Evolutionary conservation across 2,113 vertebrate genomes (phyloP).

Genomic region (cat (Felis catus)): DNA sequence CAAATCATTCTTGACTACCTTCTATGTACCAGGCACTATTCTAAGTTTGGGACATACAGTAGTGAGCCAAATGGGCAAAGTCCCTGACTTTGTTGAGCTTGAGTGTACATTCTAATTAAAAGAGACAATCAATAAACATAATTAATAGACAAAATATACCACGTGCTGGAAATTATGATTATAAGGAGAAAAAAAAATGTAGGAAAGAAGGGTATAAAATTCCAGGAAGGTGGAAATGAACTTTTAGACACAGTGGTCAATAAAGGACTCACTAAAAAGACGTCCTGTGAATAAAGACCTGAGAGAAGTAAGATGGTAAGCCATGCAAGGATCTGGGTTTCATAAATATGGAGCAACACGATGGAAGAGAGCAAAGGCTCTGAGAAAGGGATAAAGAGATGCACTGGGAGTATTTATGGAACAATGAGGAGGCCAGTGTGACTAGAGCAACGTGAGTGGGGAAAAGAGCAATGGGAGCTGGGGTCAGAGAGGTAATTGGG

Average conservation of each 20-base stretch:
- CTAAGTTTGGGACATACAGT: not conserved
- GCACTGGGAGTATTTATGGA: not conserved
- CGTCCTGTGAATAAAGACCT: not conserved
- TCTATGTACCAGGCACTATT: not conserved
- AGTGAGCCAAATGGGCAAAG: not conserved
- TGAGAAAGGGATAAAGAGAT: not conserved
- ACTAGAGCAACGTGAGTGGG: not conserved
- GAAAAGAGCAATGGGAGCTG: not conserved
- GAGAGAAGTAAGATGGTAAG: not conserved
- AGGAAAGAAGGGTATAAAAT: not conserved
- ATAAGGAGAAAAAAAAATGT: not conserved
- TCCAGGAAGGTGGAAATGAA: not conserved
- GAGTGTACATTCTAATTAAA: slow-evolving; percentile 1
- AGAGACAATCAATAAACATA: slow-evolving; percentile 1
- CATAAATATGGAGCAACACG: not conserved
- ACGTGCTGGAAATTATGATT: not conserved
- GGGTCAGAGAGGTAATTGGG: not conserved
- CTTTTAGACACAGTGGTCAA: not conserved
- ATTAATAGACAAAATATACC: not conserved
- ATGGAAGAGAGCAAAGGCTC: not conserved
- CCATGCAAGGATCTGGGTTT: not conserved
- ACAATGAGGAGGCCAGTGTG: not conserved
- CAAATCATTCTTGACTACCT: not conserved
- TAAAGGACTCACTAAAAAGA: not conserved
- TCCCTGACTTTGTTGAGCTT: not conserved